Evolutionary conservation across 2,797 vertebrate species (phyloP), one percentile per base, ranked within the genome.

Genomic region (Phalanger gymnotis): DNA sequence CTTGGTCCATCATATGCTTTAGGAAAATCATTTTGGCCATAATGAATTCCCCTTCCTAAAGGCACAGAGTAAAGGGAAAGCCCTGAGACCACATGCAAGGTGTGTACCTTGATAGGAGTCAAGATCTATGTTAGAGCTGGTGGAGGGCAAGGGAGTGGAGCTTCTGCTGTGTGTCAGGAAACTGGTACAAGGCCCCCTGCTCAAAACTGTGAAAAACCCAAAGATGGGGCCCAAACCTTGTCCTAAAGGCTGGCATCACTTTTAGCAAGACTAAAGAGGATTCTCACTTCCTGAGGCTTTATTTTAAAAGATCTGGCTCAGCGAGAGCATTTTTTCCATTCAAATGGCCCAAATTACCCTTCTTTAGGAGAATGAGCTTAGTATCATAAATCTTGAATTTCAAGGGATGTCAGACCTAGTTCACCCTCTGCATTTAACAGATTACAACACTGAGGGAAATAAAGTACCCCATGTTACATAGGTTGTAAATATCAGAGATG

Each of bases 121-220:
- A n/a, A 61, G 61, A 16, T n/a, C 5, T 22, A 7, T 22, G 0
- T n/a, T 40, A 22, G 66, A 40, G 16, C 66, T 73, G 19, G 66
- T 40, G 3, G n/a, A 30, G n/a, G 19, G 0, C 28, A 34, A 2
- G 5, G 66, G 66, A 40, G 6, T 40, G 2, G 2, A 40, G n/a
- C n/a, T n/a, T n/a, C 6, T 57, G 27, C 27, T 53, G 4, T 22
- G 4, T 14, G 34, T 53, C 57, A 54, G 93, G 19, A 14, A 51
- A 51, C 91, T 12, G 0, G n/a, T 34, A 89, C 92, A 52, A 54
- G 51, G 90, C 89, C 66, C n/a, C 66, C 66, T 81, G n/a, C 19
- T 81, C n/a, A 25, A 47, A 40, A 81, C 90, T 58, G 2, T 93
- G 28, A 91, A 34, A 96, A 90, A 81, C 91, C 30, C 92, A 92